A percentile compares a stretch with the other conserved stretches of the same genome.
These are phyloP conservation scores for Leptestheria dahalacensis DNA, from an alignment of 1,140 invertebrate genomes.

Conservation along the genomic window DNA sequence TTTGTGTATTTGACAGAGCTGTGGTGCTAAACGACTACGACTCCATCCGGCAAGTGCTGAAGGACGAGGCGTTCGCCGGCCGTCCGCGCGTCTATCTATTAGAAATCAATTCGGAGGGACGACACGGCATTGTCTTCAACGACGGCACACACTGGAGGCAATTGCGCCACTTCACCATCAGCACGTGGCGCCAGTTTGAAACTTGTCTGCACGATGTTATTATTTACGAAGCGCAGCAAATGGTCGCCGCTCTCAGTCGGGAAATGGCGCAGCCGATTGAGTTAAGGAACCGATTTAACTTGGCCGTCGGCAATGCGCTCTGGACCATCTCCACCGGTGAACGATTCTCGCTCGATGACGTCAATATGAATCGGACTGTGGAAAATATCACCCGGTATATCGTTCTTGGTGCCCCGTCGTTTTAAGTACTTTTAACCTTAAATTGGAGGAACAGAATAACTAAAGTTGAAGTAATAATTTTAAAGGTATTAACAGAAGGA, in stretches of 20 bases:
- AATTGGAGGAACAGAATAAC: too few species aligned
- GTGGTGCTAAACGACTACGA: not conserved
- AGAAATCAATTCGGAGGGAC: not conserved
- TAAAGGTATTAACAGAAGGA: too few species aligned
- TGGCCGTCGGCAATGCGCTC: constrained; percentile 11
- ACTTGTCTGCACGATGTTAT: constrained; percentile 25
- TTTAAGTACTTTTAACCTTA: too few species aligned
- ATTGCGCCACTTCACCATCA: constrained; percentile 50
- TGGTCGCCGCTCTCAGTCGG: constrained; percentile 5
- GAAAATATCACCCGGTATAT: not conserved
- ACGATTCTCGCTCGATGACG: constrained; percentile 8
- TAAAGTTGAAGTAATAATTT: too few species aligned
- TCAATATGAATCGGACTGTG: not conserved
- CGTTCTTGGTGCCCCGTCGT: too few species aligned
- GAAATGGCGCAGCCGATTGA: constrained; percentile 2
- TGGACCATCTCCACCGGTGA: constrained; percentile 12
- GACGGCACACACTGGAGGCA: constrained; percentile 45
- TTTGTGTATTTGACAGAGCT: not conserved
- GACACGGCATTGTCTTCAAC: constrained; percentile 6
- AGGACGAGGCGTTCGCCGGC: not conserved
- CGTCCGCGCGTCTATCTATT: not conserved
- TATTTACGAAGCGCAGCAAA: constrained; percentile 21
- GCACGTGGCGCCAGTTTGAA: constrained; percentile 49
- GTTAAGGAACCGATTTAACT: constrained; percentile 5
- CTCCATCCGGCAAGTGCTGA: not conserved